Conservation (phyloP, 2,888 invertebrate species). For the Nemurella pictetii region DNA sequence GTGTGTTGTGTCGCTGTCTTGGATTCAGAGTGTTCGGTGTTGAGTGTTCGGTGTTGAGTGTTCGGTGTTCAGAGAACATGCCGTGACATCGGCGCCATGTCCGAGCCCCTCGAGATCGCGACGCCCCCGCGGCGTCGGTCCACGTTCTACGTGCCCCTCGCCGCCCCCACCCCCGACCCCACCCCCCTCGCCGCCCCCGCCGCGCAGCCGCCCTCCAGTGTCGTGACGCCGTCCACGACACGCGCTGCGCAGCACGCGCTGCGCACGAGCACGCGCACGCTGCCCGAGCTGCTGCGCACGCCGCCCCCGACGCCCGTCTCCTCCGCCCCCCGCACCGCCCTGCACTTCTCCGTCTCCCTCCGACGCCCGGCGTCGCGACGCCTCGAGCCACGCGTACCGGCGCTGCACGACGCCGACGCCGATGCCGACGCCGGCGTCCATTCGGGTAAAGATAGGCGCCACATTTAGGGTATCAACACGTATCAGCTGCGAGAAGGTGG, state of each 20-base stretch:
- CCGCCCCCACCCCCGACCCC: conserved; percentile 21
- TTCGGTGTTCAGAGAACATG: background rate
- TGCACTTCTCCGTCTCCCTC: conserved; percentile 40
- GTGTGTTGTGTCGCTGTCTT: too few species aligned
- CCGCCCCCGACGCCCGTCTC: background rate
- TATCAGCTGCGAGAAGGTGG: too few species aligned
- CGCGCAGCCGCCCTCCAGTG: too few species aligned
- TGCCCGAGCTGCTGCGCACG: background rate
- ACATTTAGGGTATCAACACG: too few species aligned
- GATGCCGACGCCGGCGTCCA: background rate
- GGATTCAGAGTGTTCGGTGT: too few species aligned
- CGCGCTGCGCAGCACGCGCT: background rate
- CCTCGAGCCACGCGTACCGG: too few species aligned
- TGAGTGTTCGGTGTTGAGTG: background rate
- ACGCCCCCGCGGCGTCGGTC: conserved; percentile 61
- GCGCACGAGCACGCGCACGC: background rate
- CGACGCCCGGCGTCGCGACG: conserved; percentile 47
- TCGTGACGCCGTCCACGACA: conserved; percentile 38
- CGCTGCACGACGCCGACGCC: conserved; percentile 41
- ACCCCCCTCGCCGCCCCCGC: too few species aligned
- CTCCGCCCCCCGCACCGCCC: conserved; percentile 9
- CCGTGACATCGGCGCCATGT: background rate
- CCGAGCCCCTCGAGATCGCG: background rate
- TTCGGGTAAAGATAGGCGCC: too few species aligned
- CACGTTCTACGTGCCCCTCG: conserved; percentile 73